phyloP scores from a whole-genome alignment of 2,888 invertebrate genomes.

The Sepioteuthis lessoniana region DNA sequence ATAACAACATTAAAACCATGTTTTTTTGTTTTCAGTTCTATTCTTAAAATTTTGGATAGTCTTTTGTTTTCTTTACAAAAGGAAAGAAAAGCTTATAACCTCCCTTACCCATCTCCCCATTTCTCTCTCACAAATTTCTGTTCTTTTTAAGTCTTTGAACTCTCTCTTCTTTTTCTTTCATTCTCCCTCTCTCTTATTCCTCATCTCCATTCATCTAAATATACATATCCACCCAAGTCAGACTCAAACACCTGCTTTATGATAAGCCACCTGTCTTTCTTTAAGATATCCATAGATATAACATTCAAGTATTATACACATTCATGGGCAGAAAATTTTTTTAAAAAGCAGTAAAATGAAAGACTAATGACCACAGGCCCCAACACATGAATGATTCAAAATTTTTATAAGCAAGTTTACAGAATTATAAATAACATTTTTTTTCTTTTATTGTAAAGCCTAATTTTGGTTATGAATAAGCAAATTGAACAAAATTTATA shows the following conservation, averaged over 20 bases:
- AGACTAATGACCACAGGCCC: not conserved
- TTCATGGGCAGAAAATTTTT: not conserved
- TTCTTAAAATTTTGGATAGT: too few species aligned
- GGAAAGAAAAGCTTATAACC: too few species aligned
- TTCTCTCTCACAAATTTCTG: not conserved
- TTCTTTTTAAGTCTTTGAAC: not conserved
- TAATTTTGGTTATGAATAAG: conserved; percentile 21
- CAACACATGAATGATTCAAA: not conserved
- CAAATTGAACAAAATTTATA: conserved; percentile 25
- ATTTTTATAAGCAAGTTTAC: conserved; percentile 6
- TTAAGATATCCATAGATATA: conserved; percentile 6
- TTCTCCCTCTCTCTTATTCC: not conserved
- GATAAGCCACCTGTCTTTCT: conserved; percentile 33
- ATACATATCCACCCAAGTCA: not conserved
- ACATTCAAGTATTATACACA: conserved; percentile 18
- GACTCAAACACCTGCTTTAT: not conserved
- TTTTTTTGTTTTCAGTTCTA: too few species aligned
- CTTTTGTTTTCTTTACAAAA: too few species aligned
- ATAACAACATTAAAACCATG: too few species aligned
- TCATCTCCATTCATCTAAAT: not conserved
- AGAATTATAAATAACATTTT: not conserved
- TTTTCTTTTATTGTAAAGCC: not conserved
- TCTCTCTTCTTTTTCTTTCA: not conserved
- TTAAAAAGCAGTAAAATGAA: not conserved
- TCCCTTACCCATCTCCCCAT: not conserved